Base-by-base conservation (phyloP, 2,888 invertebrate species). In the Drosophila mulleri region DNA sequence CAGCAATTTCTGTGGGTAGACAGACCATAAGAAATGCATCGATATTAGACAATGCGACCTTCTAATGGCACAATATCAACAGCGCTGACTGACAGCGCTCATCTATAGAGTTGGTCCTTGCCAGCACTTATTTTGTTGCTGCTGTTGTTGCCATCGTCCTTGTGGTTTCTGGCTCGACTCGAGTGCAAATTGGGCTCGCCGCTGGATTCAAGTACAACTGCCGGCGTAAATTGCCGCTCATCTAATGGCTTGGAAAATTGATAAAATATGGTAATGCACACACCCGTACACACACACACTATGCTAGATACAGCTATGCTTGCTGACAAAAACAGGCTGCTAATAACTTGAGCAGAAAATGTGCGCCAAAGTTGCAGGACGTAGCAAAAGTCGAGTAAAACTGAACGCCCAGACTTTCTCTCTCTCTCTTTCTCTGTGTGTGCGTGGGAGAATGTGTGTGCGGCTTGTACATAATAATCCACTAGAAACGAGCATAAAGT, bases 1-100 rank as follows among this genome's bases (percentile, higher is more conserved):
- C 96, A 98, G 96, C 60, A 98, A 93, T 63, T 95, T 93, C 92
- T 97, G 62, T 72, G 50, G 64, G 52, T 11, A 63, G n/a, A 53
- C 52, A 63, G n/a, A 53, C 52, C n/a, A 67, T 67, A 63, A 75
- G 67, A 81, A 64, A 67, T 76, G 39, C 50, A 53, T 54, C 47
- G 42, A 66, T 45, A 66, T 65, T 58, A 77, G 69, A 58, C 26
- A 41, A 57, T 54, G 63, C 4, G 62, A 80, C 66, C 72, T 74
- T 82, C 76, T 73, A 72, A 82, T 72, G 66, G 52, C 64, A 73
- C 62, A 69, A 75, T 68, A 71, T 75, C 68, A 71, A 60, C 65
- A 62, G 12, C 29, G 32, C 48, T 57, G 75, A 67, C 35, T 72
- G 88, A 85, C 74, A 64, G 69, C 73, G 80, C 77, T 72, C 75